These are phyloP conservation scores for Scaptomyza pallida DNA, from an alignment of 1,140 invertebrate genomes.

Conservation along the genomic window DNA sequence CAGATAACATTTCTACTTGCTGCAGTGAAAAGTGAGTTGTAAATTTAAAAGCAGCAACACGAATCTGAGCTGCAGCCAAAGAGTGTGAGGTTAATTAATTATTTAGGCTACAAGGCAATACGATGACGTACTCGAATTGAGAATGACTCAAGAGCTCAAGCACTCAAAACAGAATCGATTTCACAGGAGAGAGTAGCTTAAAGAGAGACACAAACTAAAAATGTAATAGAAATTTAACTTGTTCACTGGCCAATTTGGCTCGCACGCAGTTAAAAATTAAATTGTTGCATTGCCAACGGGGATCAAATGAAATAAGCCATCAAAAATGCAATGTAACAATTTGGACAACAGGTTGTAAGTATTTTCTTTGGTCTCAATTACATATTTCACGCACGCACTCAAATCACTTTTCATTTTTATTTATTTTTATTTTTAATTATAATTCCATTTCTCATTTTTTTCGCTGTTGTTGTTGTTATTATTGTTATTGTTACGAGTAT, in stretches of 20 bases:
- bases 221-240: background rate
- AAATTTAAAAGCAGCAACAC: conserved; percentile 22
- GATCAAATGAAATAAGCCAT: conserved; percentile 17
- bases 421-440: conserved; percentile 56
- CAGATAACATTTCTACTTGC: background rate
- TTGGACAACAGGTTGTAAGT: conserved; percentile 56
- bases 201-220: background rate
- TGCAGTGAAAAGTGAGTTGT: conserved; percentile 13
- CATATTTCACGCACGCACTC: conserved; percentile 57
- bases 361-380: conserved; percentile 38
- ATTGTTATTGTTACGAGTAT: conserved; percentile 26
- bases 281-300: background rate
- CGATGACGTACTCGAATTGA: conserved; percentile 8
- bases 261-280: background rate
- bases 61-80: conserved; percentile 15
- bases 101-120: conserved; percentile 38
- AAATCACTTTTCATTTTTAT: conserved; percentile 73
- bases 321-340: conserved; percentile 6
- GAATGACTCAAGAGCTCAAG: background rate
- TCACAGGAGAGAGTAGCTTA: background rate
- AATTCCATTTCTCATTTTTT: conserved; percentile 43
- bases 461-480: conserved; percentile 18
- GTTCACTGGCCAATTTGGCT: background rate
- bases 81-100: conserved; percentile 38
- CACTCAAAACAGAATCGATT: background rate